Evolutionary conservation across 1,140 invertebrate genomes (phyloP), one percentile per base, ranked within the genome.

Genomic region (Nomia melanderi): DNA sequence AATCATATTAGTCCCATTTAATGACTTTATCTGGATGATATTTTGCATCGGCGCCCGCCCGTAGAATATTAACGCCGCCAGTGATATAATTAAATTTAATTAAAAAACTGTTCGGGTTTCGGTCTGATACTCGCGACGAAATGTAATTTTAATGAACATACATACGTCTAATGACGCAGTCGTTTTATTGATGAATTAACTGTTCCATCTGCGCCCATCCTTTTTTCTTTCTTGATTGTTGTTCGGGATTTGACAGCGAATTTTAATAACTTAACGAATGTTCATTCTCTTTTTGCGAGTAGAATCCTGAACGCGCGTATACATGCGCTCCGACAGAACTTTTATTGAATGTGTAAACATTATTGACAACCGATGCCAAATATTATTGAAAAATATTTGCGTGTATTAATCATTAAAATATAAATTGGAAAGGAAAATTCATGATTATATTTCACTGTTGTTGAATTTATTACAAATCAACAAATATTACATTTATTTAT

Each of bases 1-100:
- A 75, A 85, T 84, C 69, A 70, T 80, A 53, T 72, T 78, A 74
- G 57, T 78, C 77, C 73, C 67, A 33, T 77, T 71, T 62, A 77
- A 77, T 77, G 66, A 77, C 67, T 77, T 77, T 71, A 57, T 70
- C 44, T 47, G 66, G 33, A 62, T 71, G 41, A 60, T 77, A 77
- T 57, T 62, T 77, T 54, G 27, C 69, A 77, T 77, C 57, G 67
- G 67, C 7, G 47, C 9, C 8, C n/a, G 41, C 5, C 27, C 25
- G 41, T 14, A n/a, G 14, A 44, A 39, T 47, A 71, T 77, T 71
- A 77, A 63, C 44, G 14, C n/a, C 17, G 36, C 33, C 14, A 44
- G 36, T 41, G 44, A 77, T 71, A 63, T 77, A 77, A 77, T 77
- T 77, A 77, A 77, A 77, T 71, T 77, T 62, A 77, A 63, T 77